Conservation (phyloP, 2,888 invertebrate genomes). For the Vanessa cardui region DNA sequence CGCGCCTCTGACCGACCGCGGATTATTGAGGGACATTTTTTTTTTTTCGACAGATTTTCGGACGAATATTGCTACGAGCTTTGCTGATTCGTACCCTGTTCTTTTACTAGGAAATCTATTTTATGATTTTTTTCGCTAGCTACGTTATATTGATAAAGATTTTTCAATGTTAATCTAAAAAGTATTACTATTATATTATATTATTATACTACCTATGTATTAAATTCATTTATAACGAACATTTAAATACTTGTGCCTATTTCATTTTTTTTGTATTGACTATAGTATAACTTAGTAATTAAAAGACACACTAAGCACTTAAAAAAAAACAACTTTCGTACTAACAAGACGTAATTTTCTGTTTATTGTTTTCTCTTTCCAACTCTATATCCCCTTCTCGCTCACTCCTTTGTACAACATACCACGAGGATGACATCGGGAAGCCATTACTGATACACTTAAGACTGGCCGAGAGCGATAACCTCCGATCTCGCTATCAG, state of each 20-base stretch:
- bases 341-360: too few species aligned
- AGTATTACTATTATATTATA: too few species aligned
- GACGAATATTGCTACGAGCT: slow-evolving; percentile 15
- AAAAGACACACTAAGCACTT: not conserved
- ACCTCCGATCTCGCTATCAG: slow-evolving; percentile 40
- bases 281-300: too few species aligned
- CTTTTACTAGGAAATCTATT: slow-evolving; percentile 5
- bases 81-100: slow-evolving; percentile 6
- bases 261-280: too few species aligned
- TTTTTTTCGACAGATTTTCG: slow-evolving; percentile 36
- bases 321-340: not conserved
- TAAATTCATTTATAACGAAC: too few species aligned
- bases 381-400: not conserved
- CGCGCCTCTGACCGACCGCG: slow-evolving; percentile 63
- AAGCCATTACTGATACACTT: slow-evolving; percentile 39
- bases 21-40: slow-evolving; percentile 43
- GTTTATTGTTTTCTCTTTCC: not conserved
- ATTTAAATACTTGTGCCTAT: too few species aligned
- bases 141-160: not conserved
- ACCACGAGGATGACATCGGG: slow-evolving; percentile 41
- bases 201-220: too few species aligned
- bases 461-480: slow-evolving; percentile 33
- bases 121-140: not conserved
- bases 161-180: too few species aligned
- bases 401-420: not conserved